These are phyloP conservation scores for Zhuqinia jingwanae DNA, from an alignment of 2,888 invertebrate species.

Conservation along the genomic window DNA sequence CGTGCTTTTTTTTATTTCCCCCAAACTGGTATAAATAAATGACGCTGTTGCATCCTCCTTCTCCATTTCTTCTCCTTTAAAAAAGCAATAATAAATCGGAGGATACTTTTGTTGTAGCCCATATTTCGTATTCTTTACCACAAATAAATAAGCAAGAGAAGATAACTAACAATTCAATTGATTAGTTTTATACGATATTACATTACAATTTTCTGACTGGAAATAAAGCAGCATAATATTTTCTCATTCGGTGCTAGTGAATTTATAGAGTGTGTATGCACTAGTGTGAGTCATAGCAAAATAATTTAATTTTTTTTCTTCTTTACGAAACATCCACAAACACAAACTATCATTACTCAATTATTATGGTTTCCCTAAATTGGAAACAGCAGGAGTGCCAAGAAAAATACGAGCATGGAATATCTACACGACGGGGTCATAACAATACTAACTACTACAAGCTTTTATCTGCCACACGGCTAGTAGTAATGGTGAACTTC, in stretches of 20 bases:
- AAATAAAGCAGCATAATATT: no score
- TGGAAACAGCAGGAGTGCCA: slow-evolving; percentile 6
- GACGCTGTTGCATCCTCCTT: slow-evolving; percentile 55
- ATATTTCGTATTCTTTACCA: no score
- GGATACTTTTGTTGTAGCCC: neutral
- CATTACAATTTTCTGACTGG: neutral
- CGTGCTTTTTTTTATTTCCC: neutral
- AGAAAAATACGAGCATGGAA: neutral
- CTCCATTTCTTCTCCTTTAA: neutral
- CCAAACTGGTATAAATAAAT: slow-evolving; percentile 55
- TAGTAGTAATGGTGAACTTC: slow-evolving; percentile 29
- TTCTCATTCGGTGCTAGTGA: no score
- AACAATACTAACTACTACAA: neutral
- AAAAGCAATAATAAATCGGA: neutral
- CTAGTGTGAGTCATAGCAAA: no score
- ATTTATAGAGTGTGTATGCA: no score
- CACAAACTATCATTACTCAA: no score
- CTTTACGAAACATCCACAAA: neutral
- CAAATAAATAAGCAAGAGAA: slow-evolving; percentile 24
- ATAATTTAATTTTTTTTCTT: neutral
- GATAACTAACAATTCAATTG: slow-evolving; percentile 46
- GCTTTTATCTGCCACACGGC: neutral
- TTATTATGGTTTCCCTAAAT: slow-evolving; percentile 49
- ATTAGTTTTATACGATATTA: neutral
- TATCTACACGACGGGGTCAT: slow-evolving; percentile 16